These are phyloP conservation scores for Sebastes oblongus DNA, from an alignment of 2,797 vertebrate species.

Conservation along the genomic window DNA sequence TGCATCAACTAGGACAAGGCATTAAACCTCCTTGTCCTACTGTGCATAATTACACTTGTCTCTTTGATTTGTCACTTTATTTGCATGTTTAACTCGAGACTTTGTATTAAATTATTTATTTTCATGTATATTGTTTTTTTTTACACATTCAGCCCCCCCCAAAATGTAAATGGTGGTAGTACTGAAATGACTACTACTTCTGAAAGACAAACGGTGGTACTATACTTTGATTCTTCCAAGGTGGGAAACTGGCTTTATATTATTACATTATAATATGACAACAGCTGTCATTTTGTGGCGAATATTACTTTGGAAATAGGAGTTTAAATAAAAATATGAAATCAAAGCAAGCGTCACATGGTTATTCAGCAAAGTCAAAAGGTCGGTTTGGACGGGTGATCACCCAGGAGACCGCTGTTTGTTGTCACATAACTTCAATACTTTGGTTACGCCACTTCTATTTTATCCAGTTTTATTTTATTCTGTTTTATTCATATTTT, in stretches of 20 bases:
- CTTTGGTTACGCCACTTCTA: too few relatives aligned
- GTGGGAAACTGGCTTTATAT: slow-evolving; percentile 64
- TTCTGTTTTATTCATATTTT: too few relatives aligned
- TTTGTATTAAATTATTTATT: slow-evolving; percentile 76
- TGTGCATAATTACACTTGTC: slow-evolving; percentile 57
- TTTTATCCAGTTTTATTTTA: too few relatives aligned
- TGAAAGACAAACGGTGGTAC: slow-evolving; percentile 24
- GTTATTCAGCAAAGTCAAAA: slow-evolving; percentile 42
- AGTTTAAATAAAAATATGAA: slow-evolving; percentile 69
- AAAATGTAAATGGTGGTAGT: slow-evolving; percentile 47
- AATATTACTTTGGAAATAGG: slow-evolving; percentile 61
- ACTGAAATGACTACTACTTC: slow-evolving; percentile 19
- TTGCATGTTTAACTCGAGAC: slow-evolving; percentile 71
- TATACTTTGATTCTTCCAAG: slow-evolving; percentile 54
- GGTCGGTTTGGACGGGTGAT: background rate
- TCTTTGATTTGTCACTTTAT: slow-evolving; percentile 57
- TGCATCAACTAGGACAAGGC: slow-evolving; percentile 24
- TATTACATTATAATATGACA: slow-evolving; percentile 54
- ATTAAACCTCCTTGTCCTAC: slow-evolving; percentile 42
- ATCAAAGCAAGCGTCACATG: slow-evolving; percentile 43
- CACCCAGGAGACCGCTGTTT: too few relatives aligned
- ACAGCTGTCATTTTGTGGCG: slow-evolving; percentile 61
- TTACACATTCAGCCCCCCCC: slow-evolving; percentile 28
- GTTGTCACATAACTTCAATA: too few relatives aligned
- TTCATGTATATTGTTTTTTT: slow-evolving; percentile 57